phyloP scores from a whole-genome alignment of 2,113 vertebrate genomes.

The Glaucomys volans region DNA sequence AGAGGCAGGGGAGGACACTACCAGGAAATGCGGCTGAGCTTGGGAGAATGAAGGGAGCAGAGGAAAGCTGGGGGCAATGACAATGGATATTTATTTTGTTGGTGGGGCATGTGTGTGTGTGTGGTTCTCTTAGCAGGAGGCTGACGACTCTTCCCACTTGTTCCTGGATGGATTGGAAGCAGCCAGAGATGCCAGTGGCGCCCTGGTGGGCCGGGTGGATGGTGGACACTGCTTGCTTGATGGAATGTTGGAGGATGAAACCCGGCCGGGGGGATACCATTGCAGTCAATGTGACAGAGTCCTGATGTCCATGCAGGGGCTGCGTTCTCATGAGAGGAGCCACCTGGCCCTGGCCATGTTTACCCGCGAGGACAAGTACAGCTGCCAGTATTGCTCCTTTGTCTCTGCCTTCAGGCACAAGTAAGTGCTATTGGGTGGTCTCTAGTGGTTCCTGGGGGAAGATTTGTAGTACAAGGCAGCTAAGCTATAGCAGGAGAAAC shows the following conservation, averaged over 20 bases:
- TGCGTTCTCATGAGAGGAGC: constrained; percentile 98
- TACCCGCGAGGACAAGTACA: constrained; percentile 96
- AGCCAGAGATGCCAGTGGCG: constrained; percentile 84
- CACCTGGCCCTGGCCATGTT: constrained; percentile 96
- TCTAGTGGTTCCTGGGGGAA: not conserved
- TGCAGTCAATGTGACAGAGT: constrained; percentile 96
- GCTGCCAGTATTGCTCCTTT: constrained; percentile 99
- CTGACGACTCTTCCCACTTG: constrained; percentile 87
- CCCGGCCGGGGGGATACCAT: constrained; percentile 92
- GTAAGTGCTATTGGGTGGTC: constrained; percentile 87
- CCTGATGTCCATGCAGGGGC: constrained; percentile 99
- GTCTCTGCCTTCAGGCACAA: constrained; percentile 99
- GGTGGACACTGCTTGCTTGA: constrained; percentile 87
- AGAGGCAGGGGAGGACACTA: constrained; percentile 64
- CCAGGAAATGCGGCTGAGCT: constrained; percentile 19
- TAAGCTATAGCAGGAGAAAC: not conserved
- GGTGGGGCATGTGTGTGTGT: constrained; percentile 85
- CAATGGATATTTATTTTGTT: constrained; percentile 83
- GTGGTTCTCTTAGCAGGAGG: constrained; percentile 91
- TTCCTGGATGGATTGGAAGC: constrained; percentile 88
- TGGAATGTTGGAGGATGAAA: constrained; percentile 90
- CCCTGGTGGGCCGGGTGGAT: constrained; percentile 87
- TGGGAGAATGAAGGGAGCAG: constrained; percentile 83
- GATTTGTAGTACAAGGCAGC: not conserved
- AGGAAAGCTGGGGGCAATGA: constrained; percentile 80